These are phyloP conservation scores for Junco hyemalis DNA, from an alignment of 2,113 vertebrate species.

Conservation along the genomic window DNA sequence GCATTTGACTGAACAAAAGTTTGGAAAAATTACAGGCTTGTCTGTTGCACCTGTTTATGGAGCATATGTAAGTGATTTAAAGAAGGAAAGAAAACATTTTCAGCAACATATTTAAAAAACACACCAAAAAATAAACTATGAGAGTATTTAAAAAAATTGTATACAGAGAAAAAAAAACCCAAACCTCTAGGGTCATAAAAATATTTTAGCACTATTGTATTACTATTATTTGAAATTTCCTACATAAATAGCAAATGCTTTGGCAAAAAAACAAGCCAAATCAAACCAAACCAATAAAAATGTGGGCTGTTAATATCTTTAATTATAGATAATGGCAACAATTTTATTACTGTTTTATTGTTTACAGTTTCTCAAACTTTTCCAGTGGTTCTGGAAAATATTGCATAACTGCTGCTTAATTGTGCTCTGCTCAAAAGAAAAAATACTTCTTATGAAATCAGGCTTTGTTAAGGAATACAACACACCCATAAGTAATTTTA, in stretches of 20 bases:
- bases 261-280: neutral
- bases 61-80: neutral
- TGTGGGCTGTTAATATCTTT: neutral
- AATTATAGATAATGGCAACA: constrained; percentile 18
- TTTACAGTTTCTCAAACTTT: constrained; percentile 1
- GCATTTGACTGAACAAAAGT: neutral
- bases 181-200: neutral
- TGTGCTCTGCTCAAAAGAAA: neutral
- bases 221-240: neutral
- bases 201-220: neutral
- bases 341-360: constrained; percentile 13
- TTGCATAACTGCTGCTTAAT: neutral
- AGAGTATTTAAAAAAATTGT: neutral
- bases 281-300: neutral
- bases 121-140: neutral
- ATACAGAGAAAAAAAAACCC: accelerated
- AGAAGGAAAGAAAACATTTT: neutral
- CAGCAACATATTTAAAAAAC: neutral
- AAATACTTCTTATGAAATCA: neutral
- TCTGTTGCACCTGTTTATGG: neutral
- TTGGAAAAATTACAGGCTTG: neutral
- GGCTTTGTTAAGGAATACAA: neutral
- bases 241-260: neutral
- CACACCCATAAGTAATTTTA: neutral
- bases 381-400: neutral